Percentiles rank a stretch among this genome's conserved stretches.
Evolutionary conservation across 2,113 vertebrate genomes (phyloP).

Genomic region (Tursiops truncatus): DNA sequence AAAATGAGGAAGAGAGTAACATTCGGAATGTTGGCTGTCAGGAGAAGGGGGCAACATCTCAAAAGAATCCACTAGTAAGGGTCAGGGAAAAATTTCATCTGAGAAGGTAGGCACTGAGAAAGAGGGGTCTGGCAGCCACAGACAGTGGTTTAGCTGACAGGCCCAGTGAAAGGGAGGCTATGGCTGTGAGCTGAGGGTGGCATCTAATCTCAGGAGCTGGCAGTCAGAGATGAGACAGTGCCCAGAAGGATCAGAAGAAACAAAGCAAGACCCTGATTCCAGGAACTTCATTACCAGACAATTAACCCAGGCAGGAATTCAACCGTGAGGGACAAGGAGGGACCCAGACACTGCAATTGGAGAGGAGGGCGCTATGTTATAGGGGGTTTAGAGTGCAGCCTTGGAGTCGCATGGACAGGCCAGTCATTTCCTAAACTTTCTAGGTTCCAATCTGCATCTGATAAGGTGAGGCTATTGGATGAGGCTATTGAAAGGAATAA

Average conservation of each 20-base stretch:
- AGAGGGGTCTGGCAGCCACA: background rate
- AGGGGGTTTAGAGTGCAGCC: background rate
- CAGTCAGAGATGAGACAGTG: background rate
- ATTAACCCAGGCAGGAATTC: background rate
- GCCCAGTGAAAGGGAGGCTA: background rate
- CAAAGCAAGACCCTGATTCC: background rate
- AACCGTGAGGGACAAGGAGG: background rate
- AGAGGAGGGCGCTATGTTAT: background rate
- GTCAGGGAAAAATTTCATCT: too few relatives aligned
- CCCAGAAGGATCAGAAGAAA: background rate
- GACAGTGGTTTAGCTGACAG: background rate
- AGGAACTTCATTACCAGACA: background rate
- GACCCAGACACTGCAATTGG: background rate
- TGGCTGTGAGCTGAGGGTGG: background rate
- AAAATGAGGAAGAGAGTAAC: background rate
- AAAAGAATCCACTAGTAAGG: background rate
- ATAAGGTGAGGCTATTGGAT: background rate
- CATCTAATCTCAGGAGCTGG: background rate
- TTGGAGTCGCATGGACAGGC: background rate
- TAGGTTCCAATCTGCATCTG: background rate
- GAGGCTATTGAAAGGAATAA: background rate
- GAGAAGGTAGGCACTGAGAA: background rate
- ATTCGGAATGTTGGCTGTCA: background rate
- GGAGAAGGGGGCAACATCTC: background rate
- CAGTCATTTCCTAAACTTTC: background rate